Base-by-base conservation (phyloP, 2,113 vertebrate species). In the Nycticryphes semicollaris region DNA sequence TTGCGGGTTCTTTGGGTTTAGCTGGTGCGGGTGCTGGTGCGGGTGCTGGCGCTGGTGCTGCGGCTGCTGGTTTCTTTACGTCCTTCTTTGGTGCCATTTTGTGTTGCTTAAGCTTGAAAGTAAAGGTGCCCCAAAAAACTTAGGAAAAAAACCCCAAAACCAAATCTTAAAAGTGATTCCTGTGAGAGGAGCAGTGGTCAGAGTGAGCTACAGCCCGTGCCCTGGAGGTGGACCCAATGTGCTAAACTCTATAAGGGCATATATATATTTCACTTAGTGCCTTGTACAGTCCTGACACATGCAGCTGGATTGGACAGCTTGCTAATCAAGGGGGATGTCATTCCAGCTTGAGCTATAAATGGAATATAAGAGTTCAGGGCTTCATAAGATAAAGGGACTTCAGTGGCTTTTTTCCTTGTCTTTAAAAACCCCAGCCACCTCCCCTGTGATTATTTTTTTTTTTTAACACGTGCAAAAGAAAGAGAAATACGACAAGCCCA, bases 1-100 rank as follows among this genome's bases (percentile, higher is more conserved):
- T 98, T 77, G 98, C 87, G 2, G 98, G 97, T 81, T 98, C 98
- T 94, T 98, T 98, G 93, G 98, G 98, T 94, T 98, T 98, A 25
- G 84, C 77, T 84, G 97, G 97, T 6, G 90, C 97, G 0, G 98
- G 97, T 0, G 97, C 98, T 3, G 98, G 98, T 0, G 98, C 97
- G 0, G 98, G 97, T 1, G 98, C 97, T 0, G 98, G 97, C 0
- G 97, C 97, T 0, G 98, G 96, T 9, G 98, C 98, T 3, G 97
- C 79, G 0, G 98, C 98, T 1, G 97, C 95, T 4, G 98, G 97
- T 84, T 98, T 98, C 98, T 98, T 98, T 94, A 97, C 98, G 0
- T 98, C 98, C 94, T 98, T 98, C 98, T 98, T 98, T 97, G 98
- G 98, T 98, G 98, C 98, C 98, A 98, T 98, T 98, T 98, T 97